Conservation (phyloP, 37 sponge, comb jelly and placozoan genomes). For the Bolinopsis microptera region DNA sequence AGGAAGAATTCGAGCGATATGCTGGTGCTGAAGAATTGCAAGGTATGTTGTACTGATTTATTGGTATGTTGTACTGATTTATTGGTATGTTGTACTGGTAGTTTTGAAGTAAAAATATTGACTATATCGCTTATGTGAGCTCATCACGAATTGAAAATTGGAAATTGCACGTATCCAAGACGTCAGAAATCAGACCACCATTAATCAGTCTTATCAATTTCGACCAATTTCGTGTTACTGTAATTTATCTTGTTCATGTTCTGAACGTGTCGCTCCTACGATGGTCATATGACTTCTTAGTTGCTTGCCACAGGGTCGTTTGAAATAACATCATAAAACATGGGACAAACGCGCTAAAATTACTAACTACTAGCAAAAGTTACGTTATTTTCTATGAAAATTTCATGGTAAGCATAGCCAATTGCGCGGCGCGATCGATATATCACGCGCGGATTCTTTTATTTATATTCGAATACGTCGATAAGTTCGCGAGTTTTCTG, state of each 20-base stretch:
- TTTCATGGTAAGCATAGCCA: background rate
- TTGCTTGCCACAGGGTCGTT: background rate
- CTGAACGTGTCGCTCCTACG: too few species aligned
- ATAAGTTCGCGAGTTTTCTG: too few species aligned
- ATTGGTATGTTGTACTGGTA: constrained; percentile 68
- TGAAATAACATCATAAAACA: background rate
- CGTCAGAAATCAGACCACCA: too few species aligned
- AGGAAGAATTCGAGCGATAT: constrained; percentile 91
- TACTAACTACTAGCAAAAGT: constrained; percentile 28
- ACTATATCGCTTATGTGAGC: background rate
- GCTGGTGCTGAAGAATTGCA: constrained; percentile 86
- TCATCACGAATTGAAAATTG: too few species aligned
- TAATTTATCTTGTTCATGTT: too few species aligned
- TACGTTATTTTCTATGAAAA: background rate
- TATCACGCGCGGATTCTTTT: too few species aligned
- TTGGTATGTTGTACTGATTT: constrained; percentile 69
- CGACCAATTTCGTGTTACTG: too few species aligned
- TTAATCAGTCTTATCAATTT: too few species aligned
- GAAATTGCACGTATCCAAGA: too few species aligned
- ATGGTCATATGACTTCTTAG: too few species aligned
- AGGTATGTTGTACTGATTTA: constrained; percentile 71
- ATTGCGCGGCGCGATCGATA: background rate
- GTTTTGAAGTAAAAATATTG: background rate
- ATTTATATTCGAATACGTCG: too few species aligned
- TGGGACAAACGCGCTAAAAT: constrained; percentile 11